These are phyloP conservation scores for Ailuropoda melanoleuca DNA, from an alignment of 2,113 vertebrate species.

Conservation along the genomic window DNA sequence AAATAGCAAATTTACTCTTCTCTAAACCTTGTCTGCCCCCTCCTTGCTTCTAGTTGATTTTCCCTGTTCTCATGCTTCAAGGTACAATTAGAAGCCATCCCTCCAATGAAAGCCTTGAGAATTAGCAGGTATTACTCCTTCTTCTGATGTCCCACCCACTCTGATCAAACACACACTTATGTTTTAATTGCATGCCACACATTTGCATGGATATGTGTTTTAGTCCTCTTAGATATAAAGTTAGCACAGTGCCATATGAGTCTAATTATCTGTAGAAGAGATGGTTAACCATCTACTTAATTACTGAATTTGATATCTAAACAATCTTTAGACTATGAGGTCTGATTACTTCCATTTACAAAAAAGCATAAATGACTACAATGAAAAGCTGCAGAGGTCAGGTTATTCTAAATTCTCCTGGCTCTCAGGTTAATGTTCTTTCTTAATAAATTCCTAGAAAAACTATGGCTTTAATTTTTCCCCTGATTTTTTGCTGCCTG, in stretches of 20 bases:
- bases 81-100: not conserved
- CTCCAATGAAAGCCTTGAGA: not conserved
- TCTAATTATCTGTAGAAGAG: not conserved
- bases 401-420: not conserved
- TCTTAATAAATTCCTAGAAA: constrained; percentile 20
- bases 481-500: not conserved
- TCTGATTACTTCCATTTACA: not conserved
- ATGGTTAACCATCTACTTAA: not conserved
- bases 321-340: not conserved
- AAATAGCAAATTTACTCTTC: not conserved
- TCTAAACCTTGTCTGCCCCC: not conserved
- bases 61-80: not conserved
- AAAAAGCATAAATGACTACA: not conserved
- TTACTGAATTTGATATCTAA: not conserved
- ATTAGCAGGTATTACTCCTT: not conserved
- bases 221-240: not conserved
- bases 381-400: not conserved
- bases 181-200: not conserved
- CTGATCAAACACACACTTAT: not conserved
- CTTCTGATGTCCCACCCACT: not conserved
- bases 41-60: not conserved
- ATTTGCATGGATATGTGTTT: not conserved
- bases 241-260: not conserved
- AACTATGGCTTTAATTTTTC: not conserved
- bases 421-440: not conserved